Evolutionary conservation across 1,140 invertebrate genomes (phyloP).

Genomic region (Paraescarpia echinospica): DNA sequence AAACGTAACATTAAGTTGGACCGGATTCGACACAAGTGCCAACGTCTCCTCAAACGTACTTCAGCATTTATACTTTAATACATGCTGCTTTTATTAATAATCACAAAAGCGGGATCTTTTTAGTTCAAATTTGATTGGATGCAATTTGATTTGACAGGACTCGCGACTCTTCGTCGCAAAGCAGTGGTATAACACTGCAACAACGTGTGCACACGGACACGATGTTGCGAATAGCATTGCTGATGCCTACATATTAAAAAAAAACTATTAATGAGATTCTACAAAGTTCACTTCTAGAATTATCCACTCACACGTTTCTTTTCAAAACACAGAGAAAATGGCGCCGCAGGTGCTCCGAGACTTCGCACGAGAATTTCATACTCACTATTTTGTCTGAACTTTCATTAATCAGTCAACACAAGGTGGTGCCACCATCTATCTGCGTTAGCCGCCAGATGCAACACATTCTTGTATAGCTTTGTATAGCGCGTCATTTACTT

Average conservation of each 20-base stretch:
- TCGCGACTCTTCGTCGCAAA: not conserved
- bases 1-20: too few species aligned
- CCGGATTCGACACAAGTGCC: too few species aligned
- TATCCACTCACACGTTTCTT: not conserved
- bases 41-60: not conserved
- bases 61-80: not conserved
- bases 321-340: not conserved
- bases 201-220: not conserved
- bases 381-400: not conserved
- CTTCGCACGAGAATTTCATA: not conserved
- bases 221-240: not conserved
- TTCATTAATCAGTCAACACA: not conserved
- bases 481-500: too few species aligned
- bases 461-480: too few species aligned
- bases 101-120: not conserved
- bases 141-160: not conserved
- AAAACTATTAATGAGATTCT: not conserved
- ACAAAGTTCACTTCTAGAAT: not conserved
- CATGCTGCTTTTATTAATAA: not conserved
- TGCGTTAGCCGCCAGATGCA: too few species aligned
- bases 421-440: not conserved
- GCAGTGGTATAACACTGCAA: not conserved
- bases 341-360: not conserved
- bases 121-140: not conserved
- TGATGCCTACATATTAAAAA: not conserved